Evolutionary conservation across 1,140 invertebrate species (phyloP), one percentile per base, ranked within the genome.

Genomic region (Aphaenogaster ashmeadi): DNA sequence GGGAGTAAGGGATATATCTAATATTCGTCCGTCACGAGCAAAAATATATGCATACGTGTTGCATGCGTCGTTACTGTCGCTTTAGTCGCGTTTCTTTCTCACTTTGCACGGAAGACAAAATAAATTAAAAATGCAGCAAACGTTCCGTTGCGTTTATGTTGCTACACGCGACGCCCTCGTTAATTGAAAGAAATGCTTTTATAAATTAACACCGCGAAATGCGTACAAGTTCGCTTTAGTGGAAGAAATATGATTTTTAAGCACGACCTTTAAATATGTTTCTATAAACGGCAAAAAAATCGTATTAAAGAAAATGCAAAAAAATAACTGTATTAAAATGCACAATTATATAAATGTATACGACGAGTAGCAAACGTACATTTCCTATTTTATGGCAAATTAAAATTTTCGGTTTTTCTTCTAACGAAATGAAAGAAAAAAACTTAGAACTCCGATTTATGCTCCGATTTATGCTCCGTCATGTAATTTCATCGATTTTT

Each of bases 51-150:
- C 27, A 36, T 36, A 56, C 44, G 27, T 41, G 56, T 27, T 54
- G 38, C 21, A 69, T 67, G 36, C 11, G 11, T 69, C 41, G 41
- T 47, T 11, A 15, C 3, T 2, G 6, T 15, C 58, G 15, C 3
- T 33, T 36, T 38, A 60, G 3, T 41, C 38, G 38, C 56, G 18
- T 81, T 41, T 18, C 50, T 56, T 33, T 79, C 21, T 27, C 33
- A 33, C n/a, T 36, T 71, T 33, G 5, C 27, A 66, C 18, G 2
- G 1, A 21, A 47, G 18, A 9, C 18, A 60, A 60, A 71, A 50
- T 41, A 15, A 21, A 47, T 66, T 13, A 52, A 52, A 66, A 66
- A 66, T 81, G 50, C 36, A 71, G 72, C 38, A 56, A 72, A 36
- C 21, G 21, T 11, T 41, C 18, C 13, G 2, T 69, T 33, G 6